Conservation (phyloP, 2,888 invertebrate genomes). For the Cyclophora albipunctata region DNA sequence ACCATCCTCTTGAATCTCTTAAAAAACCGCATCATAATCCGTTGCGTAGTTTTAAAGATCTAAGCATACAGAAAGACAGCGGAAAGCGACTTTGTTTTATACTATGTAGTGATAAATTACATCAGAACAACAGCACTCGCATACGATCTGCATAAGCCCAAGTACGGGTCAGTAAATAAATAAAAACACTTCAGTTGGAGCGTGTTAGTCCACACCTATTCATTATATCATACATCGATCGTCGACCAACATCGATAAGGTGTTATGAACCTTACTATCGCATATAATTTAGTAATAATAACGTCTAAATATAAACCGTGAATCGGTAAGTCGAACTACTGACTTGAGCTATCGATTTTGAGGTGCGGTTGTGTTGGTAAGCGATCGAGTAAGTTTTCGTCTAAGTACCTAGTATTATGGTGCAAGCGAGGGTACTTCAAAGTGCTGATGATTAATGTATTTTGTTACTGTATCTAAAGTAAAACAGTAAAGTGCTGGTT, state of each 20-base stretch:
- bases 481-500: too few relatives aligned
- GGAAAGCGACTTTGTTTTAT: too few relatives aligned
- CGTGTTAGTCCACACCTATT: too few relatives aligned
- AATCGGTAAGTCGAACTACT: slow-evolving; percentile 26
- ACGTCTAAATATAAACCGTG: slow-evolving; percentile 28
- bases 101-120: too few relatives aligned
- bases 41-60: too few relatives aligned
- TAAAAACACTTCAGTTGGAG: too few relatives aligned
- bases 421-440: neutral
- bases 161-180: too few relatives aligned
- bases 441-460: neutral
- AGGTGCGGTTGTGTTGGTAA: neutral
- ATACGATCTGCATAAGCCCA: too few relatives aligned
- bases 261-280: slow-evolving; percentile 10
- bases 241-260: slow-evolving; percentile 11
- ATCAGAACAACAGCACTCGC: too few relatives aligned
- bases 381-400: neutral
- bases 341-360: slow-evolving; percentile 31
- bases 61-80: too few relatives aligned
- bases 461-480: neutral
- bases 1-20: too few relatives aligned
- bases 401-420: neutral
- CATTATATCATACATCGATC: slow-evolving; percentile 9
- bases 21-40: too few relatives aligned
- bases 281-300: slow-evolving; percentile 25